Conservation (phyloP, 2,113 vertebrate species). For the Sinocyclocheilus rhinocerous region DNA sequence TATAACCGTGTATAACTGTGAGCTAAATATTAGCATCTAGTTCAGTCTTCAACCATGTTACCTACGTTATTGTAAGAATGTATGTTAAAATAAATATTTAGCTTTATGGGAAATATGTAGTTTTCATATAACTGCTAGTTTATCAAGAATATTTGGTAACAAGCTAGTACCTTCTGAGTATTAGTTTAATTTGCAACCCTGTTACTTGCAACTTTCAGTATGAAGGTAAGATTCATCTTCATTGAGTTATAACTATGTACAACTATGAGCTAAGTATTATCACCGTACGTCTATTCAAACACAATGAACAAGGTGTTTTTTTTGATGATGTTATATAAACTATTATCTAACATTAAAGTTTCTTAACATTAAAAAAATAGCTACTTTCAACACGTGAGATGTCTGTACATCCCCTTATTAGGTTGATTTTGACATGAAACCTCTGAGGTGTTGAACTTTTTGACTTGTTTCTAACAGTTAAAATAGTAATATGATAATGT, state of each 20-base stretch:
- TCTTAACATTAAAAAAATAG: background rate
- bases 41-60: background rate
- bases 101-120: background rate
- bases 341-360: background rate
- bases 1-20: no score
- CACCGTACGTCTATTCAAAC: no score
- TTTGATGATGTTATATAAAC: background rate
- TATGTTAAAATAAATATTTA: background rate
- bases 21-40: background rate
- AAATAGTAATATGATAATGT: background rate
- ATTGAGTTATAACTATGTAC: background rate
- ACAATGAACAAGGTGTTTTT: no score
- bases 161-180: background rate
- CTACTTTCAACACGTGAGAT: background rate
- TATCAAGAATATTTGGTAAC: background rate
- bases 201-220: conserved; percentile 36
- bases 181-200: background rate
- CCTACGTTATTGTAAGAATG: background rate
- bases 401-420: background rate
- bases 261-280: background rate
- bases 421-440: background rate
- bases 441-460: background rate
- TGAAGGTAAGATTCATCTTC: conserved; percentile 60
- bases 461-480: background rate
- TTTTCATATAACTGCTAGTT: background rate